These are phyloP conservation scores for Forbesichthys papilliferus DNA, from an alignment of 2,113 vertebrate genomes.

Conservation along the genomic window DNA sequence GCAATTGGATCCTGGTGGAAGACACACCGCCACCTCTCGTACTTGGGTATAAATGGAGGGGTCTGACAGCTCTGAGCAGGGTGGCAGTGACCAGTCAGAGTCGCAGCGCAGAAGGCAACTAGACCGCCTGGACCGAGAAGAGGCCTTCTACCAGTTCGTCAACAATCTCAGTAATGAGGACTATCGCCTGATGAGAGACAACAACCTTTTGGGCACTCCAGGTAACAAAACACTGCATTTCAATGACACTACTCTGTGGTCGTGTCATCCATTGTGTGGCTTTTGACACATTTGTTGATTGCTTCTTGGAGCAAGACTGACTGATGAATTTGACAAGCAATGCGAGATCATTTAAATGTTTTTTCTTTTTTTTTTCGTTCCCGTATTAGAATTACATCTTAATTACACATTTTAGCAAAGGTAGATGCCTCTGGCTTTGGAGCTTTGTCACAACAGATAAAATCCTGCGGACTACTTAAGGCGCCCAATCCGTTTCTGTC, in stretches of 20 bases:
- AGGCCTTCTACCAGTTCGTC: slow-evolving; percentile 98
- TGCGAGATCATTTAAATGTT: not conserved
- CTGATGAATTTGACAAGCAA: not conserved
- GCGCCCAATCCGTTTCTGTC: slow-evolving; percentile 70
- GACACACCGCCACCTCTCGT: slow-evolving; percentile 35
- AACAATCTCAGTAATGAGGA: slow-evolving; percentile 98
- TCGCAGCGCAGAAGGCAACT: slow-evolving; percentile 90
- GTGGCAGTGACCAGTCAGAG: slow-evolving; percentile 87
- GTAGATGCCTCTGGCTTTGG: not conserved
- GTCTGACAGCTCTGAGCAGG: slow-evolving; percentile 89
- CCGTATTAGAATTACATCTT: too few species aligned
- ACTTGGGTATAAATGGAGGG: slow-evolving; percentile 84
- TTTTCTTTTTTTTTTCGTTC: not conserved
- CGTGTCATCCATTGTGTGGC: not conserved
- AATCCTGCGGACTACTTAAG: slow-evolving; percentile 47
- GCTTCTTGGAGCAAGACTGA: not conserved
- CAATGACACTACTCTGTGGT: not conserved
- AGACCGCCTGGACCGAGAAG: slow-evolving; percentile 91
- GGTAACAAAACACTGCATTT: slow-evolving; percentile 71
- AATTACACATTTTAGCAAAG: not conserved
- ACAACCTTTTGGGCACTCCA: slow-evolving; percentile 96
- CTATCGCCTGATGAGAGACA: slow-evolving; percentile 98
- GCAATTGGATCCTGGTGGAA: slow-evolving; percentile 49
- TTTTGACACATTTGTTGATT: not conserved
- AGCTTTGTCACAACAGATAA: slow-evolving; percentile 34